A percentile compares a stretch with the other conserved stretches of the same genome.
Conservation (phyloP, 2,797 vertebrate genomes). For the Sciaenops ocellatus region DNA sequence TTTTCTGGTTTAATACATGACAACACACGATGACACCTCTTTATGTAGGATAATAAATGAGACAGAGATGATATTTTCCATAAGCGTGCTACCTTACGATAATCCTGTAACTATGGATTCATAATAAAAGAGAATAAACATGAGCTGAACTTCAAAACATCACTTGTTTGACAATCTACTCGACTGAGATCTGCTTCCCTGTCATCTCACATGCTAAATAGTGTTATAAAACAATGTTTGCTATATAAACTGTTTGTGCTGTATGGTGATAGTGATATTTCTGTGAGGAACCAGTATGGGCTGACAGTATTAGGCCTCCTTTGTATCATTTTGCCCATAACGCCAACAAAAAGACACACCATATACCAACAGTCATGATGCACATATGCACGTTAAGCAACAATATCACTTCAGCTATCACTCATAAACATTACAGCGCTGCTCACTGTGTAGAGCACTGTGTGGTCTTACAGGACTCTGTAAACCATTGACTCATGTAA, state of each 20-base stretch:
- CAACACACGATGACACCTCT: neutral
- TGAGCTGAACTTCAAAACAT: neutral
- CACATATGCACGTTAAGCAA: neutral
- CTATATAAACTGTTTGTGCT: neutral
- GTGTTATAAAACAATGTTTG: neutral
- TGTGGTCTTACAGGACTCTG: neutral
- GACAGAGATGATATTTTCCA: neutral
- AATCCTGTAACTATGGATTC: neutral
- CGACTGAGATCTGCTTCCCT: neutral
- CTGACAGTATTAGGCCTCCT: neutral
- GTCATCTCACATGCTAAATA: neutral
- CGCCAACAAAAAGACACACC: neutral
- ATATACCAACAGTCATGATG: neutral
- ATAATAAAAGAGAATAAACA: neutral
- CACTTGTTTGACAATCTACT: neutral
- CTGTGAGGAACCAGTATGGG: neutral
- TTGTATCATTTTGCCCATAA: neutral
- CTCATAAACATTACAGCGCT: neutral
- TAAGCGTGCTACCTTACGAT: neutral
- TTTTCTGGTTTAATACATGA: neutral
- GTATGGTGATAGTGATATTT: neutral
- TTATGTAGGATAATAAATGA: neutral
- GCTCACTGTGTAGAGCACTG: neutral
- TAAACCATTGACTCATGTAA: constrained; percentile 27
- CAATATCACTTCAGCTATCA: neutral